Percentiles rank a stretch among this genome's conserved stretches.
These are phyloP conservation scores for Eilema depressum DNA, from an alignment of 2,888 invertebrate species.

Conservation along the genomic window DNA sequence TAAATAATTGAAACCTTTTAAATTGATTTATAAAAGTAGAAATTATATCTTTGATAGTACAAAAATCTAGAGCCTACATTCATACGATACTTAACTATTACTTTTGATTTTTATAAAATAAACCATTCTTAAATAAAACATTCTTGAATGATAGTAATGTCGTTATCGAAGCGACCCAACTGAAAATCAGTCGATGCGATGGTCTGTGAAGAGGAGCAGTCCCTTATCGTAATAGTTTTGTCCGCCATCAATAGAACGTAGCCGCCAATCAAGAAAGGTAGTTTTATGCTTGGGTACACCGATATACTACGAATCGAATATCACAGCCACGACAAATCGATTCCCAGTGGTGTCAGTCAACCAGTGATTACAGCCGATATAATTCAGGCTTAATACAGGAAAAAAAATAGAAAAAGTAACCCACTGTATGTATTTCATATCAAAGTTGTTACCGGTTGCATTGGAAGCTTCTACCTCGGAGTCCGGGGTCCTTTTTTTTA, in stretches of 20 bases:
- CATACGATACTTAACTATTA: no score
- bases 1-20: no score
- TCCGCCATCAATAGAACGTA: not conserved
- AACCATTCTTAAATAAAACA: no score
- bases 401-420: not conserved
- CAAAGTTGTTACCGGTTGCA: no score
- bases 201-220: not conserved
- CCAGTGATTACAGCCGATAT: not conserved
- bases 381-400: not conserved
- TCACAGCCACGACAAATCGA: not conserved
- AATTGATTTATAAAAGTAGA: no score
- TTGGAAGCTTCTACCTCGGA: no score
- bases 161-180: not conserved
- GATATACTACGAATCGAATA: not conserved
- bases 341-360: not conserved
- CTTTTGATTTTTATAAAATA: no score
- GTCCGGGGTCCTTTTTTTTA: no score
- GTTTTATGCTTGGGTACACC: not conserved
- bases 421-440: not conserved
- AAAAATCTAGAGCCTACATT: no score
- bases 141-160: not conserved
- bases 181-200: not conserved
- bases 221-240: not conserved
- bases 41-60: no score
- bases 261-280: constrained; percentile 4